Base-by-base conservation (phyloP, 2,888 invertebrate genomes). In the Tetranychus truncatus region DNA sequence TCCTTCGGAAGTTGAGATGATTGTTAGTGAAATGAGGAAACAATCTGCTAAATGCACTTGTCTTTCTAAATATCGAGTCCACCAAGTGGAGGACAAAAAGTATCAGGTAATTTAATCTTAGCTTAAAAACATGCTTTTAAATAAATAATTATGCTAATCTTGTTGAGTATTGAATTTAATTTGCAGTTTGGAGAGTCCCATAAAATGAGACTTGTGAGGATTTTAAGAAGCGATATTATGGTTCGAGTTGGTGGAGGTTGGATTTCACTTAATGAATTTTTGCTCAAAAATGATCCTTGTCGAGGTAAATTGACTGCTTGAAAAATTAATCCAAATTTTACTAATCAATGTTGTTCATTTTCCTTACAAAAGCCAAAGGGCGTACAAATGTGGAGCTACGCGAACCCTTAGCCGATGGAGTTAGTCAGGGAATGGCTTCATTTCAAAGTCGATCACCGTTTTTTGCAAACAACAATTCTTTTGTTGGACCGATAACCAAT, bases 241-340 rank as follows among this genome's bases (percentile, higher is more conserved):
- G 99, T 99, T 79, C 90, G 99, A 79, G 99, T 99, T 20, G 99
- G 99, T 67, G 99, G 99, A 77, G 99, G 99, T 76, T 99, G 99
- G 99, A 94, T 95, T 75, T 96, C 97, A 8, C 87, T 99, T 77
- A 99, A 99, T 84, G 99, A 99, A 85, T 99, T 99, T 88, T 88
- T 99, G 75, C 88, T 95, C 81, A 99, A 99, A 86, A 99, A 99
- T 83, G 99, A 99, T 86, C 99, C 99, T 46, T 99, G 99, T 87
- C 86, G 99, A 91, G 97, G 55, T 55, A 55, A 55, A 55, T 15
- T 34, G 96, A 97, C 5, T 6, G 34, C 4, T 34, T 34, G 34
- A 34, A 5, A 34, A 34, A 34, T 15, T 55, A 55, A 55, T 1
- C 5, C 1, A 0, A 9, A 15, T 15, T 15, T 55, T 55, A 15